phyloP scores from a whole-genome alignment of 2,797 vertebrate genomes.

The Lates japonicus region DNA sequence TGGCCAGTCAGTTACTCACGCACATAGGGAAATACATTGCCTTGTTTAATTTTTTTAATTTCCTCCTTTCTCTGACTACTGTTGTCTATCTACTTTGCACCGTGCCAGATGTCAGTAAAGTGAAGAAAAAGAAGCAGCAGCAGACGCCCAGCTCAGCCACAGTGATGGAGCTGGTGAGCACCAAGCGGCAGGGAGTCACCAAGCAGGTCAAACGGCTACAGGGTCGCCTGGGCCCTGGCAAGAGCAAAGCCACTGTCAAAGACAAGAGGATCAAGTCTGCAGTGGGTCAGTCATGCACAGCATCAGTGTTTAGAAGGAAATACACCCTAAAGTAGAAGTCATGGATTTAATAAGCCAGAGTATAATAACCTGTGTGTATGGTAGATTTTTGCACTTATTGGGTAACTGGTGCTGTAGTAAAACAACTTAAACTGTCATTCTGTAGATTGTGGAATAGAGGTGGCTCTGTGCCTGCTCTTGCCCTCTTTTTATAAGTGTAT shows the following conservation, averaged over 20 bases:
- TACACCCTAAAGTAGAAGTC: neutral
- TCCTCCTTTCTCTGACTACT: rapidly evolving
- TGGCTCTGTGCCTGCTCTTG: neutral
- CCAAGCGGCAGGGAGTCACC: conserved; percentile 79
- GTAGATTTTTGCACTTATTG: neutral
- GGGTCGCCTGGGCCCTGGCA: conserved; percentile 68
- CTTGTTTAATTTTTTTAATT: neutral
- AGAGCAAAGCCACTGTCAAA: conserved; percentile 84
- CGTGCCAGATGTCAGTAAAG: conserved; percentile 60
- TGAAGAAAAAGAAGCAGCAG: conserved; percentile 44
- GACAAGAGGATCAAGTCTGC: conserved; percentile 83
- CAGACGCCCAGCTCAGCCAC: conserved; percentile 58
- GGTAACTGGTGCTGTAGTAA: too few relatives aligned
- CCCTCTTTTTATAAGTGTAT: neutral
- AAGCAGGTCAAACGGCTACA: conserved; percentile 78
- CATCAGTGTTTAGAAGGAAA: neutral
- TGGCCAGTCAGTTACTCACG: neutral
- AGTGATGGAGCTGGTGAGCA: conserved; percentile 76
- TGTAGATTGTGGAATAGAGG: too few relatives aligned
- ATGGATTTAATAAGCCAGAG: neutral
- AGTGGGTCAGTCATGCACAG: conserved; percentile 75
- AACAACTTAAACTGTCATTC: neutral
- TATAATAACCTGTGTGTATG: too few relatives aligned
- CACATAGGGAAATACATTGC: rapidly evolving
- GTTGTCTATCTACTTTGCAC: too few relatives aligned